A percentile compares a stretch with the other conserved stretches of the same genome.
Conservation (phyloP, 2,888 invertebrate species). For the Amaurobius ferox region DNA sequence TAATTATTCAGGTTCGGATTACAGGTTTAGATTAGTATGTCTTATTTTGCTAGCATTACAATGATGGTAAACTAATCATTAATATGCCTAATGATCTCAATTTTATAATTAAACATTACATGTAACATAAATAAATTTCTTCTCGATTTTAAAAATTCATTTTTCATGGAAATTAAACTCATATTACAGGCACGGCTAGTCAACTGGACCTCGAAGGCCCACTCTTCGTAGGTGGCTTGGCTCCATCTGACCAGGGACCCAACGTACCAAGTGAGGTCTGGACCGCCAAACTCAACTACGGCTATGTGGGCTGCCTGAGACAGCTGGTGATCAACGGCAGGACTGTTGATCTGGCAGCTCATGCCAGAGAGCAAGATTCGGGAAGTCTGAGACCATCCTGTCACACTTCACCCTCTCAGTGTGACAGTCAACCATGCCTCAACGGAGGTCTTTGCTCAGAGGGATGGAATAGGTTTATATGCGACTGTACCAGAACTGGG, state of each 20-base stretch:
- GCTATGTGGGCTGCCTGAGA: constrained; percentile 95
- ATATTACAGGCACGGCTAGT: constrained; percentile 87
- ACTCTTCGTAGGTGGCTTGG: constrained; percentile 92
- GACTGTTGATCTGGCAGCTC: constrained; percentile 90
- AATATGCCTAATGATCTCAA: no score
- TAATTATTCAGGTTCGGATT: no score
- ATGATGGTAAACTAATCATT: no score
- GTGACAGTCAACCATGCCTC: constrained; percentile 88
- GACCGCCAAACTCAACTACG: constrained; percentile 91
- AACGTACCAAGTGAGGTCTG: constrained; percentile 90
- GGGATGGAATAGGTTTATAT: constrained; percentile 96
- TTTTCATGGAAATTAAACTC: no score
- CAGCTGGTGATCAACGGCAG: constrained; percentile 92
- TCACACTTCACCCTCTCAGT: constrained; percentile 81
- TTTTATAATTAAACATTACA: no score
- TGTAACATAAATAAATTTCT: no score
- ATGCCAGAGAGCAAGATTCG: constrained; percentile 92
- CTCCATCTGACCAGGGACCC: constrained; percentile 85
- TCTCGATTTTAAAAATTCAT: no score
- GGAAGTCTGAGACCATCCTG: constrained; percentile 94
- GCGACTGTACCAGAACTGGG: constrained; percentile 92
- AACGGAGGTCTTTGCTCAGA: constrained; percentile 92
- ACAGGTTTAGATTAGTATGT: no score
- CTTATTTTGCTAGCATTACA: no score
- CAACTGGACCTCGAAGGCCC: constrained; percentile 92